Conservation (phyloP, 2,797 vertebrate species). For the Esox lucius region DNA sequence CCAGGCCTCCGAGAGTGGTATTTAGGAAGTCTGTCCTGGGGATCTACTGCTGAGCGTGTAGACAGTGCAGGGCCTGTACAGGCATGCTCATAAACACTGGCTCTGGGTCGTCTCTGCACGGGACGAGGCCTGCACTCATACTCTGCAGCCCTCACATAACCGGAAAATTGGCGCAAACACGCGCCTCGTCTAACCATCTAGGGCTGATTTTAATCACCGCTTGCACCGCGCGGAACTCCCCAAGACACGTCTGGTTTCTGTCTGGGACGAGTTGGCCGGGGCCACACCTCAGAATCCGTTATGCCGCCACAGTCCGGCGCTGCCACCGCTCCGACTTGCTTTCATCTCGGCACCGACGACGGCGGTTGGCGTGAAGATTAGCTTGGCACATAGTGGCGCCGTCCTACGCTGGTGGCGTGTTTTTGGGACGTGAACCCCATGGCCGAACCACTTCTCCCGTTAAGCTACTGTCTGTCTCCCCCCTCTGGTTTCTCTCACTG, state of each 20-base stretch:
- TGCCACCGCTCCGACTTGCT: neutral
- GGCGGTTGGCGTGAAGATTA: neutral
- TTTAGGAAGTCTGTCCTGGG: neutral
- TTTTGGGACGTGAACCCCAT: neutral
- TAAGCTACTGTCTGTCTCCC: neutral
- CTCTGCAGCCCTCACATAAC: conserved; percentile 31
- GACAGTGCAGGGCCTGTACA: neutral
- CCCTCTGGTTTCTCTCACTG: neutral
- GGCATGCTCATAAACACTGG: neutral
- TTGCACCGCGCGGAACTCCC: conserved; percentile 49
- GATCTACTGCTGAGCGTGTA: neutral
- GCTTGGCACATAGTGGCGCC: neutral
- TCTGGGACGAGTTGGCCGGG: conserved; percentile 50
- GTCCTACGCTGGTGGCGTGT: neutral
- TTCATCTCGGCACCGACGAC: neutral
- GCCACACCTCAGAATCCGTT: neutral
- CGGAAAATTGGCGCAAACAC: conserved; percentile 46
- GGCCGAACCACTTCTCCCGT: neutral
- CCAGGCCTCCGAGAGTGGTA: neutral
- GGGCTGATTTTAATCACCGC: conserved; percentile 64
- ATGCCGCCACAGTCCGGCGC: neutral
- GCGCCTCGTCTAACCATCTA: conserved; percentile 49
- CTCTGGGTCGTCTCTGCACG: conserved; percentile 2
- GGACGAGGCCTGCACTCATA: conserved; percentile 6
- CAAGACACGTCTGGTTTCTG: conserved; percentile 64